Base-by-base conservation (phyloP, 2,113 vertebrate species). In the Hassar affinis region DNA sequence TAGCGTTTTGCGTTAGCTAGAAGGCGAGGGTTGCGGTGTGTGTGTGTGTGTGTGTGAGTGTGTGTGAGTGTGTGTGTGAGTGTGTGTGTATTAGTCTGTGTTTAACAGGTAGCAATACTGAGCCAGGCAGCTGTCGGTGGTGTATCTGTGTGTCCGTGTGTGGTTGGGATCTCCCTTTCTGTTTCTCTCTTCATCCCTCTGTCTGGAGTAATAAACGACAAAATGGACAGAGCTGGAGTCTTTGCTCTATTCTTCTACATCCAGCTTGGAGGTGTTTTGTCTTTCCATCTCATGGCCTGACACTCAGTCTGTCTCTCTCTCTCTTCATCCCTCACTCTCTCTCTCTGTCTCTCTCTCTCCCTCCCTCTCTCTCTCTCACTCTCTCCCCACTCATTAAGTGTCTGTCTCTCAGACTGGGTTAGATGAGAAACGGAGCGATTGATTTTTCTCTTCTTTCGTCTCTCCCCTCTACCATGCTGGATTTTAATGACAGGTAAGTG, bases 241-340 rank as follows among this genome's bases (percentile, higher is more conserved):
- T 94, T 94, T 88, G 91, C 90, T 83, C 93, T 94, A 91, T 93
- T 93, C 92, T 94, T 94, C 89, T 93, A 93, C 89, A 92, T 27
- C 10, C 42, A 92, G 88, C 92, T 94, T 90, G 94, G 93, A 92
- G 94, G 93, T 86, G 92, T 93, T 89, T 88, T 93, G 71, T 91
- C 93, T 85, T 91, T 93, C 90, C 92, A 92, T 90, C 87, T 93
- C 90, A 91, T 93, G 68, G 88, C 89, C 86, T 84, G 61, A 81
- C 89, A 81, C 87, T 81, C 42, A 27, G 66, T 64, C 77, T 79
- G 4, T 56, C 77, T 57, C 57, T 62, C 22, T 79, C 56, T 52
- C 47, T 18, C 56, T 25, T 64, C 49, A 89, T 90, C 89, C 79
- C 74, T 80, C 90, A 86, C 88, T 86, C 89, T 89, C 87, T 90